Evolutionary conservation across 2,888 invertebrate genomes (phyloP), one percentile per base, ranked within the genome.

Genomic region (Serripes groenlandicus): DNA sequence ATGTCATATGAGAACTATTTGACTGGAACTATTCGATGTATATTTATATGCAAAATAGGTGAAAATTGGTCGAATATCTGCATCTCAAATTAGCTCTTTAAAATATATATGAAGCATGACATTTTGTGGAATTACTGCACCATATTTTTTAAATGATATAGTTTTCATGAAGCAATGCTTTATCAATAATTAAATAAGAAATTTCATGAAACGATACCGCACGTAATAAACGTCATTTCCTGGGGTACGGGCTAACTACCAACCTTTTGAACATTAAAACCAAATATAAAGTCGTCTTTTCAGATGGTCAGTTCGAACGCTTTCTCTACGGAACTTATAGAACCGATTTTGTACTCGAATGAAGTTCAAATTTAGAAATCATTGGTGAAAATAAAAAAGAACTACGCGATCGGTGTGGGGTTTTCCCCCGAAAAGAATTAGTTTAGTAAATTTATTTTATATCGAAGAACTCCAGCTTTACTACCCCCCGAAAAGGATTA

Each of bases 41-140:
- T 76, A 5, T 30, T 21, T 58, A 70, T 91, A 91, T 91, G 91
- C 91, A 91, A 91, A 91, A 86, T 87, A 90, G 87, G 28, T 49
- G 88, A 85, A 58, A 75, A 78, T 26, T 54, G 82, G 71, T 71
- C 34, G 4, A 42, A 42, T 42, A 11, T 42, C 9, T 42, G 9
- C 11, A 42, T 11, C 11, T 42, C 18, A 9, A 42, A 42, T 42
- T 9, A 42, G 18, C 42, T 42, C 18, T 42, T 42, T 42, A 11
- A 42, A 18, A 9, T 11, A 11, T 42, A 9, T 42, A 18, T 18
- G 9, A 42, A n/a, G n/a, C n/a, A n/a, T n/a, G n/a, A n/a, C n/a
- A 11, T 42, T 42, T 9, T 9, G 18, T 11, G 9, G 42, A 18
- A 42, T 42, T 42, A 11, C 18, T 42, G 9, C 18, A 42, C 42